Conservation (phyloP, 1,140 invertebrate species). For the Caerostris darwini region DNA sequence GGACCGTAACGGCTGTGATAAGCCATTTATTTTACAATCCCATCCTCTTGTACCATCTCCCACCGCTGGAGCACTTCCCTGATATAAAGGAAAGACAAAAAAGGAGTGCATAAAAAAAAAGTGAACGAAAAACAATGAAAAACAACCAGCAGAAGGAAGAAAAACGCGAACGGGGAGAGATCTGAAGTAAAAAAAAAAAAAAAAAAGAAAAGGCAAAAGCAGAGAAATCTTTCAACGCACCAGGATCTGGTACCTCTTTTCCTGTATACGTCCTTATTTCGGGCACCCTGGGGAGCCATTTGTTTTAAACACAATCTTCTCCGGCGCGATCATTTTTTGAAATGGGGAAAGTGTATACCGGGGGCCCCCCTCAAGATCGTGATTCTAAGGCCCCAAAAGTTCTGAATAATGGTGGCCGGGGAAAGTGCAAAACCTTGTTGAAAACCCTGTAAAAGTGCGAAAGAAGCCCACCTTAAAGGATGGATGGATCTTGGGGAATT, state of each 20-base stretch:
- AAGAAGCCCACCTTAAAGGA: slow-evolving; percentile 69
- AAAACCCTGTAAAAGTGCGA: slow-evolving; percentile 76
- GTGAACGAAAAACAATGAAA: slow-evolving; percentile 21
- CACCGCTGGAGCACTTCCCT: slow-evolving; percentile 33
- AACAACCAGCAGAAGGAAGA: slow-evolving; percentile 2
- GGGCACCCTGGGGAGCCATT: slow-evolving; percentile 71
- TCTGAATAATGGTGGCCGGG: slow-evolving; percentile 72
- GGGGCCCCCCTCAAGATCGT: slow-evolving; percentile 40
- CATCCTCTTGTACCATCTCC: slow-evolving; percentile 25
- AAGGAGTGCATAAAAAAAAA: slow-evolving; percentile 11
- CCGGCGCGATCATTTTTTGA: slow-evolving; percentile 75
- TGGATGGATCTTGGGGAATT: slow-evolving; percentile 33
- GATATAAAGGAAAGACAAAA: slow-evolving; percentile 60
- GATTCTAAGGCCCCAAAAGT: slow-evolving; percentile 69
- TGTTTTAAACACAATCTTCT: slow-evolving; percentile 78
- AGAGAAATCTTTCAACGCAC: slow-evolving; percentile 73
- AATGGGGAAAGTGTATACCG: slow-evolving; percentile 62
- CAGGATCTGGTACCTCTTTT: slow-evolving; percentile 14
- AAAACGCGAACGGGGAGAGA: not conserved
- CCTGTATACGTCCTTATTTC: slow-evolving; percentile 76
- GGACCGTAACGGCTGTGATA: slow-evolving; percentile 21
- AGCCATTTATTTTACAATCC: slow-evolving; percentile 56
- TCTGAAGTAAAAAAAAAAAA: slow-evolving; percentile 1
- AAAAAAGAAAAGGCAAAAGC: not conserved
- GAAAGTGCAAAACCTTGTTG: slow-evolving; percentile 78